A percentile compares a stretch with the other conserved stretches of the same genome.
Conservation (phyloP, 2,113 vertebrate species). For the Callipepla squamata region DNA sequence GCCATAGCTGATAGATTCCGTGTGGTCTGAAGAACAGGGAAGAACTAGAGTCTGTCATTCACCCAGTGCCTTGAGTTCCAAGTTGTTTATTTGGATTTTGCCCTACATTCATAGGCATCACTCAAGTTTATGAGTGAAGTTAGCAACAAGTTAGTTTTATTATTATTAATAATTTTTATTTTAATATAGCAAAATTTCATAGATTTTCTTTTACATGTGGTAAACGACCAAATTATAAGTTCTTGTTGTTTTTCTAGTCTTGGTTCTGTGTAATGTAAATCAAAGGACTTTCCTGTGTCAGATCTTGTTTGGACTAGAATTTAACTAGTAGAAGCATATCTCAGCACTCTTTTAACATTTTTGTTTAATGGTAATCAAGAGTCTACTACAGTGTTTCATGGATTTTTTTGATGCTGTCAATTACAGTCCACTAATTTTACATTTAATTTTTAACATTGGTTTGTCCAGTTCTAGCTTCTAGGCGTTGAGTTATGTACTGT, state of each 20-base stretch:
- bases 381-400: neutral
- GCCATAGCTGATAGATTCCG: neutral
- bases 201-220: neutral
- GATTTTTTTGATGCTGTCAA: neutral
- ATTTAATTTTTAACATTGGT: neutral
- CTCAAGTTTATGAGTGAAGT: neutral
- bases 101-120: neutral
- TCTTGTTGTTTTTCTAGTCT: neutral
- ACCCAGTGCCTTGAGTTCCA: neutral
- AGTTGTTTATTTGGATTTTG: neutral
- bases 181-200: neutral
- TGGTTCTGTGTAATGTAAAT: neutral
- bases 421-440: neutral
- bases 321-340: neutral
- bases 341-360: neutral
- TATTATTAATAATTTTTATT: neutral
- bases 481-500: neutral
- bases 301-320: rapidly evolving
- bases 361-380: neutral
- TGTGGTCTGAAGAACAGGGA: neutral
- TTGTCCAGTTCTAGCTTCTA: neutral
- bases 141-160: neutral
- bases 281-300: neutral
- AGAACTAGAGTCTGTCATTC: neutral
- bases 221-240: neutral